Base-by-base conservation (phyloP, 1,140 invertebrate species). In the Euura lappo region DNA sequence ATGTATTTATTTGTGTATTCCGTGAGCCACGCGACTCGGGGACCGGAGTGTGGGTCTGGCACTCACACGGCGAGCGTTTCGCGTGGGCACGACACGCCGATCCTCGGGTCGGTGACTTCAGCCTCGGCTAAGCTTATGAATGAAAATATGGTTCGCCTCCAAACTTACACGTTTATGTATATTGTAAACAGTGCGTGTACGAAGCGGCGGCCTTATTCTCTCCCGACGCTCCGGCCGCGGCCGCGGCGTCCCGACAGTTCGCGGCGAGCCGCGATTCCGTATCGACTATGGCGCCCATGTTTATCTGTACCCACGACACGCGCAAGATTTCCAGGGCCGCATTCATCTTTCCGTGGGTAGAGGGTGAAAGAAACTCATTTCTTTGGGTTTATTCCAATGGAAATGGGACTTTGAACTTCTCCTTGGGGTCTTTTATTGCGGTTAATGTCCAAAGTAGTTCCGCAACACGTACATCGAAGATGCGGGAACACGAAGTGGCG, bases 101-200 rank as follows among this genome's bases (percentile, higher is more conserved):
- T 11, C 8, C 51, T 6, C 51, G 51, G 51, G 51, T 60, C 51
- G 51, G 8, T 60, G 51, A 60, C 51, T 60, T 60, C 51, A 5
- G 51, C 51, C 51, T 8, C 51, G 10, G 51, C 51, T 8, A n/a
- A 60, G 51, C 6, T 60, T 60, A 60, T 60, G 51, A 60, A 60
- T 60, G 51, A 60, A 60, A 60, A 60, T 60, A 60, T 60, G 51
- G 51, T 60, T 60, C 13, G 51, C 6, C 51, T 60, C 51, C 51
- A 60, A 60, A 60, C 51, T 60, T 60, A 60, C 28, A 28, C 28
- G 28, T 28, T 28, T 28, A 28, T 28, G 28, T 28, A 28, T 28
- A 28, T 28, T 60, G 8, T n/a, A 60, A 60, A 60, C 51, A 11
- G 10, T 11, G 51, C 51, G 4, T 6, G 13, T 8, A 8, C 10